Base-by-base conservation (phyloP, 1,140 invertebrate genomes). In the Caerostris extrusa region DNA sequence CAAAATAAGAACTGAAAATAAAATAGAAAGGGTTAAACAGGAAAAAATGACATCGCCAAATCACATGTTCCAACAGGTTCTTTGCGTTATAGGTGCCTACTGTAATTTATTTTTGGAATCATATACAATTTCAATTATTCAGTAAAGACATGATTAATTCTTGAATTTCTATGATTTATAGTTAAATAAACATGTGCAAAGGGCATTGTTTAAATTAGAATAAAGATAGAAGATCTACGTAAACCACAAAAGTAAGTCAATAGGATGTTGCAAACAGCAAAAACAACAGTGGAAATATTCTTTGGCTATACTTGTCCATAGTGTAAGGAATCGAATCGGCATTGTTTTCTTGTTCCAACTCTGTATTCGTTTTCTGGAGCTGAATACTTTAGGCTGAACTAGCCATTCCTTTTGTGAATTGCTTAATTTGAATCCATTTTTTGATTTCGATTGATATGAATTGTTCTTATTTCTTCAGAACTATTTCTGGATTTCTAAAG, bases 191-290 rank as follows among this genome's bases (percentile, higher is more conserved):
- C 34, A 34, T 34, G 34, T 34, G 34, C 34, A 34, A 34, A 1
- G 34, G 0, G 34, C 34, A 34, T 34, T 34, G 34, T 34, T 34
- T 34, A 34, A 34, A 34, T 34, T 34, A 34, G 34, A 34, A 34
- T 34, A 34, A 34, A 34, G 34, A 34, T 34, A 34, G 34, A 34
- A 34, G 34, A 8, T 50, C 69, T 64, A 64, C 10, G n/a, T 53
- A 50, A 34, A 61, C 5, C 50, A 87, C 50, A 87, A 64, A 19
- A 87, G 53, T 56, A 87, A 19, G 34, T 61, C 85, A 87, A 64
- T 87, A 87, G 34, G 12, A 14, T 5, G 17, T 50, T 53, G 85
- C 60, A 64, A 87, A 87, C 5, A 19, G 8, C 12, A 57, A 56
- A 17, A 87, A 87, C 3, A 64, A 53, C 0, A 61, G 34, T 6